Percentiles rank a stretch among this genome's conserved stretches.
These are phyloP conservation scores for Florisuga fusca DNA, from an alignment of 2,797 vertebrate species.

Conservation along the genomic window DNA sequence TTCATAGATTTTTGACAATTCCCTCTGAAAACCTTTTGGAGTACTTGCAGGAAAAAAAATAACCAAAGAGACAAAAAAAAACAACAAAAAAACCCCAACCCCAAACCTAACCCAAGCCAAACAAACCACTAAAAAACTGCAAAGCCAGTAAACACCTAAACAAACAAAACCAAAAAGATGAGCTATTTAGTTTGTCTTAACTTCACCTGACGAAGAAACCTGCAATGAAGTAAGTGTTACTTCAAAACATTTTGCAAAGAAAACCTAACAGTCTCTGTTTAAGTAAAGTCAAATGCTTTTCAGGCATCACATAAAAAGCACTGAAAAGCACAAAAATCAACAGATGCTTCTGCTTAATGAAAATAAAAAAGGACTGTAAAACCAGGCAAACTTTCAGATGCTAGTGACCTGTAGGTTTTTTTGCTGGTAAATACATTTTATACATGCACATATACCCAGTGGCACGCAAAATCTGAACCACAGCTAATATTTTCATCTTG, in stretches of 20 bases:
- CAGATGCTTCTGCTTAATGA: not conserved
- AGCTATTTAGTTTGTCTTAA: not conserved
- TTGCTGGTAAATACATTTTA: not conserved
- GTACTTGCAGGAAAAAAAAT: not conserved
- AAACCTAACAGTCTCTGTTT: not conserved
- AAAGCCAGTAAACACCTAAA: too few relatives aligned
- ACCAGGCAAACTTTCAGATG: not conserved
- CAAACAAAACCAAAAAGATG: not conserved
- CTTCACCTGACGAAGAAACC: not conserved
- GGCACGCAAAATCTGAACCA: not conserved
- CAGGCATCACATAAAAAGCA: not conserved
- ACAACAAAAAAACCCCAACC: too few relatives aligned
- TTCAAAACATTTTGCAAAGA: not conserved
- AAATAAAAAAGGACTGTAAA: not conserved
- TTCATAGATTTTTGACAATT: not conserved
- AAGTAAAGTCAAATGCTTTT: not conserved
- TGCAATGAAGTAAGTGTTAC: not conserved
- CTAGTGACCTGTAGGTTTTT: not conserved
- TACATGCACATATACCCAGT: not conserved
- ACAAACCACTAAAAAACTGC: too few relatives aligned
- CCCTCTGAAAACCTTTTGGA: fast-evolving
- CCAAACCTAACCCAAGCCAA: too few relatives aligned
- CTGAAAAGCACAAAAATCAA: not conserved
- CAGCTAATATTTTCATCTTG: constrained; percentile 24
- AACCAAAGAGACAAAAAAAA: too few relatives aligned